Base-by-base conservation (phyloP, 1,140 invertebrate genomes). In the Drosophila melanica region DNA sequence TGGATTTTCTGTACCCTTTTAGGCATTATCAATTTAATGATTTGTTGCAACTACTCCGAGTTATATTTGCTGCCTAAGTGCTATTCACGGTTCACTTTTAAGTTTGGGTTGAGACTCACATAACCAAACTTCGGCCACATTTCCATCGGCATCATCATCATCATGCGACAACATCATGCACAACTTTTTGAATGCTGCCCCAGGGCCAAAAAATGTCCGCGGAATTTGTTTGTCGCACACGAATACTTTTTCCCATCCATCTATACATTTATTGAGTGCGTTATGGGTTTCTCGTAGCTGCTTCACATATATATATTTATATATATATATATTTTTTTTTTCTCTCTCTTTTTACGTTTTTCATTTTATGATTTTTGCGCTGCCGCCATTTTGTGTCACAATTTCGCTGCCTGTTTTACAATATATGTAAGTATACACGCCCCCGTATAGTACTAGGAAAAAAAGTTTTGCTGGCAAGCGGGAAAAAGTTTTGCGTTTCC, bases 401-500 rank as follows among this genome's bases (percentile, higher is more conserved):
- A 86, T 86, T 86, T 87, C 70, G 78, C 74, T 74, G 77, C 55
- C 67, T 72, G 79, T 75, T 74, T 74, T 75, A 81, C 75, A 79
- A 86, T 75, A 87, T 16, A 54, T 53, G 51, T 59, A 42, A 14
- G 27, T 45, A 35, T 48, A 20, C 55, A 20, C 55, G 50, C 51
- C 27, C 18, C 39, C n/a, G 58, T 7, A 27, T 27, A 27, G 27
- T 33, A 41, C 47, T 50, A 39, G 45, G 59, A 23, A 66, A 75
- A 75, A 86, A 86, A 87, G 20, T 87, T 86, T 78, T 55, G 44
- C 55, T 57, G 44, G 48, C 64, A 48, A 45, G 58, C 59, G 68
- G 57, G 47, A 87, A 79, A 87, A 87, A 73, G 75, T 89, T 87
- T 71, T 77, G 74, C 76, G 76, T 84, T 87, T 87, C 84, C 84